Conservation (phyloP, 2,113 vertebrate species). For the Erinaceus europaeus region DNA sequence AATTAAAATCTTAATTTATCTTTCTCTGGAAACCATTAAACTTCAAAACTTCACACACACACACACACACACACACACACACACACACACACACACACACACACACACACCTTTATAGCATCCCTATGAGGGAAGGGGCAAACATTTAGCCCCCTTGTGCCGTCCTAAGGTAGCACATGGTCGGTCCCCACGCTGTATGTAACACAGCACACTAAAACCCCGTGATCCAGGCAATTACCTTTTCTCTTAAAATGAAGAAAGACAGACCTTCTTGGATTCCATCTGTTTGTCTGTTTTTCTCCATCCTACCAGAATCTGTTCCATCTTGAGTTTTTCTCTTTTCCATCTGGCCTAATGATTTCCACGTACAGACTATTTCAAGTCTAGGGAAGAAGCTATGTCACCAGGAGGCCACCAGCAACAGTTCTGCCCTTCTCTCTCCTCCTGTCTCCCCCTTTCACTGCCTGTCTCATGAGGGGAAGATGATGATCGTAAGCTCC, state of each 20-base stretch:
- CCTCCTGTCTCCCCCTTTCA: neutral
- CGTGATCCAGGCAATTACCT: neutral
- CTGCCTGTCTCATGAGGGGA: neutral
- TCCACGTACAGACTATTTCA: neutral
- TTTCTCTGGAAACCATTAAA: conserved; percentile 27
- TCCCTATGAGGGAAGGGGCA: neutral
- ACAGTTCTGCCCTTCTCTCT: no score
- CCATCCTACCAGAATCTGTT: conserved; percentile 33
- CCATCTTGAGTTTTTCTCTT: conserved; percentile 10
- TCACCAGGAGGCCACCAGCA: neutral
- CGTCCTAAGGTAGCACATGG: no score
- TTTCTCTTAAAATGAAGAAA: neutral
- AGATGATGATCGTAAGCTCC: neutral
- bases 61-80: neutral
- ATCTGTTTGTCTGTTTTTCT: conserved; percentile 51
- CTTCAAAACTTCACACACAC: no score
- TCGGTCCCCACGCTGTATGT: no score
- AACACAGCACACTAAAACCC: neutral
- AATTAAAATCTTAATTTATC: neutral
- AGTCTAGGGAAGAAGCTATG: neutral
- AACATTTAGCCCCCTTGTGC: neutral
- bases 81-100: neutral
- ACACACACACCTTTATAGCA: neutral
- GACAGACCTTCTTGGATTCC: neutral
- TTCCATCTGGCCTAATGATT: conserved; percentile 14